Conservation (phyloP, 1,140 invertebrate species). For the Drosophila bifasciata region DNA sequence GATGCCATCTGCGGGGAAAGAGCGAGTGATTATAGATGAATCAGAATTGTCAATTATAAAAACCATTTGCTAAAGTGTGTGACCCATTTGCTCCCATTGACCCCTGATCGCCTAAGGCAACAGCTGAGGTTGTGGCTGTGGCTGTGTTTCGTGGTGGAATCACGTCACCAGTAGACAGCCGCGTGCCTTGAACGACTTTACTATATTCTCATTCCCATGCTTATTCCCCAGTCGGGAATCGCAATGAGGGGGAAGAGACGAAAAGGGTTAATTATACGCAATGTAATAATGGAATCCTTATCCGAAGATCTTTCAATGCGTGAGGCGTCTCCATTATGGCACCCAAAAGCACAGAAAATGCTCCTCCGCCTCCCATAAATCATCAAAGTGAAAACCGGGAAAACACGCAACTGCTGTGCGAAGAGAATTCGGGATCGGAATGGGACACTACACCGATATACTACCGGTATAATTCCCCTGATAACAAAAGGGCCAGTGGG, state of each 20-base stretch:
- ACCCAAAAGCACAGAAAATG: neutral
- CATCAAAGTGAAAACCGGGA: constrained; percentile 4
- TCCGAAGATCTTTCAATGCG: constrained; percentile 9
- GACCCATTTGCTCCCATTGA: constrained; percentile 20
- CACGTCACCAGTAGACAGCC: too few species aligned
- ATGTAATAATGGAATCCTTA: too few species aligned
- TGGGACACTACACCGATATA: neutral
- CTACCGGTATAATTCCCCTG: too few species aligned
- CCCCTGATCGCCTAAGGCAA: too few species aligned
- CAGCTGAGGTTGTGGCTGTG: too few species aligned
- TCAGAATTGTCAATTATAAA: constrained; percentile 26
- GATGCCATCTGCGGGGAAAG: constrained; percentile 38
- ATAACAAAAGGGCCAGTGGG: too few species aligned
- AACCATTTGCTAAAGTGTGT: neutral
- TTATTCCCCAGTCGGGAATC: too few species aligned
- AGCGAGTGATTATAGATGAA: constrained; percentile 13
- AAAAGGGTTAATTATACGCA: too few species aligned
- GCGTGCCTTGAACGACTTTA: neutral
- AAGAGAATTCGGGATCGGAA: neutral
- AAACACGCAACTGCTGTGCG: constrained; percentile 8
- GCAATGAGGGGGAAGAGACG: too few species aligned
- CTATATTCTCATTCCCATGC: too few species aligned
- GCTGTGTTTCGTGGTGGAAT: too few species aligned
- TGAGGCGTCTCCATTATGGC: constrained; percentile 24
- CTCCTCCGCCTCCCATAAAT: neutral